Evolutionary conservation across 2,797 vertebrate species (phyloP).

Genomic region (Leptatherina wallacei): DNA sequence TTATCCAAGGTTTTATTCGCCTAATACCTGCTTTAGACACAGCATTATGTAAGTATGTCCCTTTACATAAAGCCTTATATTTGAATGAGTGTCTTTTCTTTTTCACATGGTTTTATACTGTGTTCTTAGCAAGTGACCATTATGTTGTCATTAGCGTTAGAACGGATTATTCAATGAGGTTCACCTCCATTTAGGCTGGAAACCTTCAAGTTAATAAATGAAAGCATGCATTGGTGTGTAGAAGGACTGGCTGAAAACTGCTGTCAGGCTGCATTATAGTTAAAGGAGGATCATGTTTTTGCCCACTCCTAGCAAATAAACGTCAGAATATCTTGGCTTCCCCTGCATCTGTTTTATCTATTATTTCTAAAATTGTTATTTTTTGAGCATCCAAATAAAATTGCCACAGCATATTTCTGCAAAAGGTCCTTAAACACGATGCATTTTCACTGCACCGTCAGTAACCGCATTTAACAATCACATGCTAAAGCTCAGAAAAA

Average conservation of each 20-base stretch:
- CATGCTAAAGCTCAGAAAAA: conserved; percentile 5
- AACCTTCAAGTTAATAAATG: neutral
- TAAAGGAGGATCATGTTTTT: neutral
- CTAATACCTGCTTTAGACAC: neutral
- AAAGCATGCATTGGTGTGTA: neutral
- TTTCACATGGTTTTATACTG: neutral
- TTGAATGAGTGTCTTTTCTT: neutral
- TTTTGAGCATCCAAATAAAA: neutral
- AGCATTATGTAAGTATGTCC: too few species aligned
- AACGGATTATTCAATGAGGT: neutral
- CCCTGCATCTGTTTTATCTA: neutral
- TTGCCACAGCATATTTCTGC: neutral
- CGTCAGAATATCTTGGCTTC: conserved; percentile 3
- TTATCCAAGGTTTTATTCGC: neutral
- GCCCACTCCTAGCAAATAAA: neutral
- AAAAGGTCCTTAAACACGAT: neutral
- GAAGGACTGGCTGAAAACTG: neutral
- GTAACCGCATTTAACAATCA: neutral
- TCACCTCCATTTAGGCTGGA: neutral
- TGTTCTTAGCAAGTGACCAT: neutral
- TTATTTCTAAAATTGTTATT: neutral
- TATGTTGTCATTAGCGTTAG: neutral
- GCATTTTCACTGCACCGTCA: neutral
- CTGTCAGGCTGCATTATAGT: neutral
- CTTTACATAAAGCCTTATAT: too few species aligned